Percentiles rank a stretch among this genome's conserved stretches.
Evolutionary conservation across 2,888 invertebrate genomes (phyloP).

Genomic region (Pardosa pseudoannulata): DNA sequence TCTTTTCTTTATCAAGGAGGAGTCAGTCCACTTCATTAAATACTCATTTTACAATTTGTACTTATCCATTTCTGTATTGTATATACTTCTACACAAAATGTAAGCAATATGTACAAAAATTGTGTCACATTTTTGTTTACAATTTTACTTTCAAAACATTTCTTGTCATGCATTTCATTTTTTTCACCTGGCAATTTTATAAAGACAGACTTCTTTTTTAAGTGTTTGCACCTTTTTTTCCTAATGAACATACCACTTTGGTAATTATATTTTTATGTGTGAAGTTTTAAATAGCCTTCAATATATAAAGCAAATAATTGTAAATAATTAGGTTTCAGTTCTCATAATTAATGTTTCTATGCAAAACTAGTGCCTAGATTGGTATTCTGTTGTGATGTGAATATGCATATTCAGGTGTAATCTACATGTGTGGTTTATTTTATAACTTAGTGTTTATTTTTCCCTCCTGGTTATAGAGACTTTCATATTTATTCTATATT

Average conservation of each 20-base stretch:
- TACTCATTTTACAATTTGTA: conserved; percentile 55
- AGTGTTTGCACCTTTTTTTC: conserved; percentile 34
- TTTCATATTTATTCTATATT: not conserved
- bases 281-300: not conserved
- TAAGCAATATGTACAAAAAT: conserved; percentile 66
- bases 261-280: conserved; percentile 16
- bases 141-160: conserved; percentile 39
- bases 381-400: not conserved
- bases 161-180: conserved; percentile 33
- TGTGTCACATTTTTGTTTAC: conserved; percentile 36
- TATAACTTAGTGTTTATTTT: not conserved
- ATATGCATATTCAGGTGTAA: not conserved
- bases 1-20: conserved; percentile 31
- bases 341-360: conserved; percentile 21
- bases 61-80: conserved; percentile 66
- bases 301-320: conserved; percentile 13
- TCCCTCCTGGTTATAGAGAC: not conserved
- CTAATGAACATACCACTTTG: conserved; percentile 10
- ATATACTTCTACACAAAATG: conserved; percentile 41
- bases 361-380: conserved; percentile 60
- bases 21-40: conserved; percentile 52
- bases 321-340: not conserved
- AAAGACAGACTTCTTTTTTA: conserved; percentile 22
- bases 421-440: not conserved
- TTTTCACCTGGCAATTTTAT: not conserved